Conservation (phyloP, 2,888 invertebrate species). For the Pyrochroa serraticornis region DNA sequence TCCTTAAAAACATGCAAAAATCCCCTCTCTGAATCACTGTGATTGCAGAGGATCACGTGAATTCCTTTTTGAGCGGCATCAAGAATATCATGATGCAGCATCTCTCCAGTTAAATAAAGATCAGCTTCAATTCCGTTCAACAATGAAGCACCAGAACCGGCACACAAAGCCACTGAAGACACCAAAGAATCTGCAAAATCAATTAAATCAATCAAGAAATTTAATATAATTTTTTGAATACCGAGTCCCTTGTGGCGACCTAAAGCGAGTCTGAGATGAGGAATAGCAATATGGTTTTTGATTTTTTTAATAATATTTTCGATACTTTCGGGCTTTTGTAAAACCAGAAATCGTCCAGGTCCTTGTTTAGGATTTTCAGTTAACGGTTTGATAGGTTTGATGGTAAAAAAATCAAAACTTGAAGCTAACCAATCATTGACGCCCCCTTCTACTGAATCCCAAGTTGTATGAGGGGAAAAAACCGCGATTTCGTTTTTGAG, state of each 20-base stretch:
- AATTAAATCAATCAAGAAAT: neutral
- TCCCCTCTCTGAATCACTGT: constrained; percentile 92
- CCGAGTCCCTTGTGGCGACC: constrained; percentile 57
- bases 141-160: constrained; percentile 86
- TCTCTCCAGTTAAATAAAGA: constrained; percentile 88
- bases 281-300: constrained; percentile 72
- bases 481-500: constrained; percentile 84
- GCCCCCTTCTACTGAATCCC: constrained; percentile 83
- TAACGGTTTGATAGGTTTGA: constrained; percentile 41
- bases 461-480: constrained; percentile 92
- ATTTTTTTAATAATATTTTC: constrained; percentile 68
- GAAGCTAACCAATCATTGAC: constrained; percentile 93
- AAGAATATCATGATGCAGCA: constrained; percentile 93
- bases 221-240: constrained; percentile 5
- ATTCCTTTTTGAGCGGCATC: constrained; percentile 81
- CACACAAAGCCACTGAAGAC: constrained; percentile 79
- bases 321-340: constrained; percentile 62
- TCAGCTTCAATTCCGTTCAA: constrained; percentile 75
- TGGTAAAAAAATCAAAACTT: constrained; percentile 61
- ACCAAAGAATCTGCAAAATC: constrained; percentile 61
- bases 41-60: constrained; percentile 87
- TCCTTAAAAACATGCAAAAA: constrained; percentile 70
- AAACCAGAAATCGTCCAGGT: constrained; percentile 63
- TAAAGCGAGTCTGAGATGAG: constrained; percentile 75
- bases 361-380: constrained; percentile 58